Percentiles rank a stretch among this genome's conserved stretches.
These are phyloP conservation scores for Perizoma affinitatum DNA, from an alignment of 2,888 invertebrate genomes.

Conservation along the genomic window DNA sequence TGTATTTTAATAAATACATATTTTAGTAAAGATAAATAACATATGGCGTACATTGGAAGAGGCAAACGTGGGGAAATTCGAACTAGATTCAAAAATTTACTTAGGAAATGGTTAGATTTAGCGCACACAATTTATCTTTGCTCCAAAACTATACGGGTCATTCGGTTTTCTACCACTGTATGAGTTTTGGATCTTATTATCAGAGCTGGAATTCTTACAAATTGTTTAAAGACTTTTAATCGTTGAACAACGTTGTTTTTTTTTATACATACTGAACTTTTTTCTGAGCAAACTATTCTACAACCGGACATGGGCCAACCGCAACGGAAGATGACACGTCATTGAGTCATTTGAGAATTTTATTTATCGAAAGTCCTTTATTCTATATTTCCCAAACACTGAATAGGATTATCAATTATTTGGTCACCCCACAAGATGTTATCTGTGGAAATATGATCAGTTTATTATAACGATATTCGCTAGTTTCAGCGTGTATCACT, in stretches of 20 bases:
- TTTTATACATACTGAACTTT: neutral
- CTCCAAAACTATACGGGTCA: too few species aligned
- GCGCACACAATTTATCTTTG: too few species aligned
- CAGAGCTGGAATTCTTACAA: too few species aligned
- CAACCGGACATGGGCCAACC: slow-evolving; percentile 32
- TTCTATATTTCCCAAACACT: slow-evolving; percentile 60
- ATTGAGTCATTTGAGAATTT: slow-evolving; percentile 43
- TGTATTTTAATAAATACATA: too few species aligned
- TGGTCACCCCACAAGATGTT: slow-evolving; percentile 68
- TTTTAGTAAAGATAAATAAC: too few species aligned
- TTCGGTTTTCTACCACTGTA: too few species aligned
- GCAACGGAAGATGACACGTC: slow-evolving; percentile 36
- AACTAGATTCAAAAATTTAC: too few species aligned
- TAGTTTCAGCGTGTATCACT: slow-evolving; percentile 41
- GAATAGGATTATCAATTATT: slow-evolving; percentile 71
- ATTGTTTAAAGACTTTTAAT: neutral
- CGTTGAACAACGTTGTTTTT: neutral
- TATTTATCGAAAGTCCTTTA: slow-evolving; percentile 41
- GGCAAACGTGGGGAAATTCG: too few species aligned
- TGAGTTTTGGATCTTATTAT: too few species aligned
- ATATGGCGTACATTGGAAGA: too few species aligned
- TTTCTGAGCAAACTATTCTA: slow-evolving; percentile 3
- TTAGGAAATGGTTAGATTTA: too few species aligned
- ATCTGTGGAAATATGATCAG: slow-evolving; percentile 74
- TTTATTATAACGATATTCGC: slow-evolving; percentile 81